These are phyloP conservation scores for Callyntrura sp. DNA, from an alignment of 2,888 invertebrate species.

Conservation along the genomic window DNA sequence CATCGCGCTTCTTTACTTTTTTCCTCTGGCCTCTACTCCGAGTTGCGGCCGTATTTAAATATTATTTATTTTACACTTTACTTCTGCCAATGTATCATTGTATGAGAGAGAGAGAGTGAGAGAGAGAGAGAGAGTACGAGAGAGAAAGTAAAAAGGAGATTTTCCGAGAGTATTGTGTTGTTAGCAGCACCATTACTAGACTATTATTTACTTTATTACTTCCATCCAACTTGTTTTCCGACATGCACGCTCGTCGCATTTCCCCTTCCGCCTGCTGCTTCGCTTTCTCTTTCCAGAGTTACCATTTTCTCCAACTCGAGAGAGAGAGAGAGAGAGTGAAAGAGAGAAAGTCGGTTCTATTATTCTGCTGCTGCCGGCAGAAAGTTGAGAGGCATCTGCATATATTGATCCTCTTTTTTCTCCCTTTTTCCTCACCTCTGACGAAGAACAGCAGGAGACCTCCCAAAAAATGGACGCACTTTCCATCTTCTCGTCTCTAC, in stretches of 20 bases:
- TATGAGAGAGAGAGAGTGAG: too few relatives aligned
- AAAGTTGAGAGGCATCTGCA: background rate
- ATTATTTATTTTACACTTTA: background rate
- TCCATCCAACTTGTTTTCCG: too few relatives aligned
- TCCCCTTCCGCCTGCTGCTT: background rate
- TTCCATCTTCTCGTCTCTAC: too few relatives aligned
- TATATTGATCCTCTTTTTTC: background rate
- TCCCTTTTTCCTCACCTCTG: background rate
- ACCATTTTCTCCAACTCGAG: background rate
- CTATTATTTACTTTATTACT: too few relatives aligned
- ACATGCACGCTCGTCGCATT: too few relatives aligned
- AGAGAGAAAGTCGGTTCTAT: background rate
- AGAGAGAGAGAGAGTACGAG: too few relatives aligned
- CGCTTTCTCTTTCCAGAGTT: background rate
- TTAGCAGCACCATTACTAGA: too few relatives aligned
- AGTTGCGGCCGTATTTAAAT: background rate
- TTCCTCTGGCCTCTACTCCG: background rate
- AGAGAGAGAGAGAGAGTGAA: background rate
- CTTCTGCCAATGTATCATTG: too few relatives aligned
- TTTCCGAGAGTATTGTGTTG: too few relatives aligned
- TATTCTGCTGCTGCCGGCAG: background rate
- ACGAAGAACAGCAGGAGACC: background rate
- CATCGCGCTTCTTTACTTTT: background rate
- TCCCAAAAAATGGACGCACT: too few relatives aligned
- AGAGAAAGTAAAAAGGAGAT: too few relatives aligned